These are phyloP conservation scores for Platichthys flesus DNA, from an alignment of 2,113 vertebrate genomes.

Conservation along the genomic window DNA sequence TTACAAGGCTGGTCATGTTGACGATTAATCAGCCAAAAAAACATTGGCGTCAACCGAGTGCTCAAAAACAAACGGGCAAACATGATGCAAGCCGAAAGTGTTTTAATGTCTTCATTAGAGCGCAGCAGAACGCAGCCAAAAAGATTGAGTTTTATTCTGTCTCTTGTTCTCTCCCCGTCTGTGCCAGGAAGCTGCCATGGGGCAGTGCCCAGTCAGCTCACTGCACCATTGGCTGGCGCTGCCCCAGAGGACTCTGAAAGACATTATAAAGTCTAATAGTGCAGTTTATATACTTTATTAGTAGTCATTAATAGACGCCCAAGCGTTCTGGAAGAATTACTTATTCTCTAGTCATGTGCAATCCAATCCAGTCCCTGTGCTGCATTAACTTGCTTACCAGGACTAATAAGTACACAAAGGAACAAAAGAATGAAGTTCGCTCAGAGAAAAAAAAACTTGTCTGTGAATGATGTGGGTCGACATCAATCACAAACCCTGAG, in stretches of 20 bases:
- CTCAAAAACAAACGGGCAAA: slow-evolving; percentile 76
- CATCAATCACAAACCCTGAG: slow-evolving; percentile 48
- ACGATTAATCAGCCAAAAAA: slow-evolving; percentile 68
- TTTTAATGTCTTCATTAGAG: slow-evolving; percentile 84
- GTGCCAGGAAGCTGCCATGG: slow-evolving; percentile 81
- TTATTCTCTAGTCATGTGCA: slow-evolving; percentile 74
- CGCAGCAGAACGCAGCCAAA: slow-evolving; percentile 67
- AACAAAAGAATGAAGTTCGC: slow-evolving; percentile 47
- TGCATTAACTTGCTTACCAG: slow-evolving; percentile 64
- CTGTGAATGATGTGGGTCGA: slow-evolving; percentile 22
- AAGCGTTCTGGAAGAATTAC: slow-evolving; percentile 73
- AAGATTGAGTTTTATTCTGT: slow-evolving; percentile 70
- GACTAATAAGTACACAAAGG: slow-evolving; percentile 67
- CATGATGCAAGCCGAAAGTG: slow-evolving; percentile 52
- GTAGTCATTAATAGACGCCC: slow-evolving; percentile 79
- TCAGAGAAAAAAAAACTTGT: slow-evolving; percentile 13
- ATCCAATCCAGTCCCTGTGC: slow-evolving; percentile 55
- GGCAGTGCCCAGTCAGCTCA: slow-evolving; percentile 77
- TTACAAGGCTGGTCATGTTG: slow-evolving; percentile 63
- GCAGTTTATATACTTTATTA: slow-evolving; percentile 84
- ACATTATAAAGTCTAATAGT: slow-evolving; percentile 83
- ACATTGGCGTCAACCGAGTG: slow-evolving; percentile 66
- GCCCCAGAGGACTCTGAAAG: slow-evolving; percentile 78
- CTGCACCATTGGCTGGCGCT: slow-evolving; percentile 77
- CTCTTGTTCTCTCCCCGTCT: slow-evolving; percentile 59